Conservation (phyloP, 2,113 vertebrate species). For the Elephantulus edwardii region DNA sequence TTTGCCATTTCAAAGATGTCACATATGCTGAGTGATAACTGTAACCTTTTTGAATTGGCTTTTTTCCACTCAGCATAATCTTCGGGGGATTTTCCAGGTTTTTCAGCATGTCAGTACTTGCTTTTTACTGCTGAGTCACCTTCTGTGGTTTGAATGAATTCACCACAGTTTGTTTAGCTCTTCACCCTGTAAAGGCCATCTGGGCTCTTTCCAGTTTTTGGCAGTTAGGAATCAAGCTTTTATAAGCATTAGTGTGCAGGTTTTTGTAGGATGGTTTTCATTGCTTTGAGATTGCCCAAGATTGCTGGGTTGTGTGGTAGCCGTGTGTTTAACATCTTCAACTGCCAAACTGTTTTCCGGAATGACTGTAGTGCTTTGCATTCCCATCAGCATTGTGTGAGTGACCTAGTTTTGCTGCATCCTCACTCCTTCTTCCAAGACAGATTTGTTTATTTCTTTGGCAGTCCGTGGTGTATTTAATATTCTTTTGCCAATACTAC, state of each 20-base stretch:
- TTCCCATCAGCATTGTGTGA: neutral
- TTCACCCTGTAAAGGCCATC: neutral
- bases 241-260: neutral
- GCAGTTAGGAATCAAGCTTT: neutral
- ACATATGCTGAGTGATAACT: neutral
- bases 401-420: neutral
- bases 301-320: neutral
- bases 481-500: too few relatives aligned
- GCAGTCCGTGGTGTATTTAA: too few relatives aligned
- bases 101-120: neutral
- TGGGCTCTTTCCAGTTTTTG: neutral
- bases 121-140: neutral
- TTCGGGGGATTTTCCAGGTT: neutral
- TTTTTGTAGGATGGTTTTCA: neutral
- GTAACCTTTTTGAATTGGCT: neutral
- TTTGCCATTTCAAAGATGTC: conserved; percentile 4
- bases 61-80: neutral
- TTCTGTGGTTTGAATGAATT: neutral
- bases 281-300: neutral
- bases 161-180: neutral
- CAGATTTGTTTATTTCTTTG: neutral
- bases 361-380: neutral
- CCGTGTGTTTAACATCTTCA: neutral
- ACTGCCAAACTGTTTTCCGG: neutral
- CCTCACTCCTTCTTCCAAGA: neutral